Percentiles rank a stretch among this genome's conserved stretches.
Evolutionary conservation across 2,797 vertebrate species (phyloP).

Genomic region (Spinibarbus caldwelli): DNA sequence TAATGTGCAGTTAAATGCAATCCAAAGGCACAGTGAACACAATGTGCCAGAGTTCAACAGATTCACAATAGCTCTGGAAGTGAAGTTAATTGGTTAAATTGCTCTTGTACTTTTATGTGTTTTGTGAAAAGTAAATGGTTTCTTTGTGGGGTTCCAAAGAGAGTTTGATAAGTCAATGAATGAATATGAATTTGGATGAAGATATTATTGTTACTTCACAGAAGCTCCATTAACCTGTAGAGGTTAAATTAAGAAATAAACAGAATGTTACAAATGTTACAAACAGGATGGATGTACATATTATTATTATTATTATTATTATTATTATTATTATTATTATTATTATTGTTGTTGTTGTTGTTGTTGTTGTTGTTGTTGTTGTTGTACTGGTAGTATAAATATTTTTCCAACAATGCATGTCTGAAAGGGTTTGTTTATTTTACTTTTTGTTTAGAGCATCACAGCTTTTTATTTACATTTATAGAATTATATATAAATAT

Average conservation of each 20-base stretch:
- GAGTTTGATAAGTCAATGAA: background rate
- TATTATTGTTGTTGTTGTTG: background rate
- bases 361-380: too few relatives aligned
- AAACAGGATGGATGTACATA: background rate
- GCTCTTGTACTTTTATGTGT: background rate
- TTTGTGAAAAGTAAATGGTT: background rate
- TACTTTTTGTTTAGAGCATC: background rate
- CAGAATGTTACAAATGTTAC: background rate
- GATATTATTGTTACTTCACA: background rate
- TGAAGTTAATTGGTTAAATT: background rate
- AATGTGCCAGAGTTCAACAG: background rate
- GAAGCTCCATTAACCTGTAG: background rate
- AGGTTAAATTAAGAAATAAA: background rate
- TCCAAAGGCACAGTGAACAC: background rate
- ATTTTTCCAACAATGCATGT: background rate
- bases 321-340: background rate
- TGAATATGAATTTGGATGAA: background rate
- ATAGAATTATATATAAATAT: background rate
- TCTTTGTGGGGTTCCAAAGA: background rate
- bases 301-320: background rate
- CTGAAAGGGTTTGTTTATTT: background rate
- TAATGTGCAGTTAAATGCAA: constrained; percentile 25
- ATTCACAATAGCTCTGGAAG: background rate
- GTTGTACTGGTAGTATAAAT: background rate
- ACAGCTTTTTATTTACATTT: background rate